phyloP scores from a whole-genome alignment of 1,140 invertebrate species.

The Onthophagus taurus region DNA sequence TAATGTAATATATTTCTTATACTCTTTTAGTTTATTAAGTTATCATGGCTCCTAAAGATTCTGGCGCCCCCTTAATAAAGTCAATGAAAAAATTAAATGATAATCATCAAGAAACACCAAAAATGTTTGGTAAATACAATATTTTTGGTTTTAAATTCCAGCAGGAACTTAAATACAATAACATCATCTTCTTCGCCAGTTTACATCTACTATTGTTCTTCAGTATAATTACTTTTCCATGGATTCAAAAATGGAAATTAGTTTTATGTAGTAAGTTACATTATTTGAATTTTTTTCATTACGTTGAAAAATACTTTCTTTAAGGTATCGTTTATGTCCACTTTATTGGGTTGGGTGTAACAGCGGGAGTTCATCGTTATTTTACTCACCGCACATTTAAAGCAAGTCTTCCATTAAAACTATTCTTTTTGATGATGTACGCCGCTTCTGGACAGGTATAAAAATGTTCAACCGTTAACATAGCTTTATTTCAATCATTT shows the following conservation, averaged over 20 bases:
- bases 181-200: not conserved
- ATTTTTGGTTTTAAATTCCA: too few species aligned
- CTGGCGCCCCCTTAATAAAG: too few species aligned
- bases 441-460: conserved; percentile 67
- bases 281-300: not conserved
- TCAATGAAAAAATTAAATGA: too few species aligned
- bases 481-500: too few species aligned
- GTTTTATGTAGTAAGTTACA: conserved; percentile 5
- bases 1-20: too few species aligned
- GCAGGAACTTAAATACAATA: not conserved
- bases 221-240: not conserved
- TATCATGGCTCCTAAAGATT: too few species aligned
- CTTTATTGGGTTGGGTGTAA: conserved; percentile 52
- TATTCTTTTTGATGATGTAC: conserved; percentile 65
- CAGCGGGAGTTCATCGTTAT: conserved; percentile 87
- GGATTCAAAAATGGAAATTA: conserved; percentile 3
- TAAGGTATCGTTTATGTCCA: not conserved
- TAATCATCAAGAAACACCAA: too few species aligned
- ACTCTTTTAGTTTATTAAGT: too few species aligned
- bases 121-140: too few species aligned
- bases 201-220: not conserved
- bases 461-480: too few species aligned
- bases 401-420: conserved; percentile 74
- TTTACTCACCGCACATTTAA: conserved; percentile 94
- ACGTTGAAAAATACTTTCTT: conserved; percentile 3